Evolutionary conservation across 2,797 vertebrate genomes (phyloP), one percentile per base, ranked within the genome.

Genomic region (Tapirus indicus): DNA sequence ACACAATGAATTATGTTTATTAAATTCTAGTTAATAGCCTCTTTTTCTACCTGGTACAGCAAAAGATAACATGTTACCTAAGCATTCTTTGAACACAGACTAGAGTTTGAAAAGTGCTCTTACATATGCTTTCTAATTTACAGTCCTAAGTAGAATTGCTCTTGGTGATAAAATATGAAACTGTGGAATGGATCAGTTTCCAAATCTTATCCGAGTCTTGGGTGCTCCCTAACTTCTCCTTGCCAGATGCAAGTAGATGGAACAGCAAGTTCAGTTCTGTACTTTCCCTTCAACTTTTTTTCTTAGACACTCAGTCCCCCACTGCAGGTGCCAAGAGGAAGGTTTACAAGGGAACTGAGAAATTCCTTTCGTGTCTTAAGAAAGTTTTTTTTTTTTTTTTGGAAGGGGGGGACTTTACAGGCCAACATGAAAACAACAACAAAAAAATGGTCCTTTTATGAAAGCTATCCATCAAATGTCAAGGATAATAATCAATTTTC

Each of bases 401-500:
- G 29, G 94, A 4, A 4, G 74, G 62, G 71, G 23, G 72, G 97
- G 58, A 98, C 94, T 98, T 99, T 98, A 92, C 86, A 98, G 97
- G 96, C 75, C 82, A 95, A 97, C 32, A 82, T 56, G 91, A 96
- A 66, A 84, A 88, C 72, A 77, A 54, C 85, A 62, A n/a, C n/a
- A 47, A 91, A 91, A 88, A 95, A 95, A 96, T 88, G 35, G 38
- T 88, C 97, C 77, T 98, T 99, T 99, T 99, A 99, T 99, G 99
- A 99, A 99, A 99, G 99, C 99, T 99, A 99, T 99, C 99, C 99
- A 99, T 99, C 99, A 99, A 99, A 99, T 99, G 99, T 99, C 99
- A 99, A 99, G 99, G 99, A 99, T 99, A 99, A 99, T 99, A 99
- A 99, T 99, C 99, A 99, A 99, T 99, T 99, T 99, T 99, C 99